A percentile compares a stretch with the other conserved stretches of the same genome.
phyloP scores from a whole-genome alignment of 2,113 vertebrate genomes.

The Glaucidium brasilianum region DNA sequence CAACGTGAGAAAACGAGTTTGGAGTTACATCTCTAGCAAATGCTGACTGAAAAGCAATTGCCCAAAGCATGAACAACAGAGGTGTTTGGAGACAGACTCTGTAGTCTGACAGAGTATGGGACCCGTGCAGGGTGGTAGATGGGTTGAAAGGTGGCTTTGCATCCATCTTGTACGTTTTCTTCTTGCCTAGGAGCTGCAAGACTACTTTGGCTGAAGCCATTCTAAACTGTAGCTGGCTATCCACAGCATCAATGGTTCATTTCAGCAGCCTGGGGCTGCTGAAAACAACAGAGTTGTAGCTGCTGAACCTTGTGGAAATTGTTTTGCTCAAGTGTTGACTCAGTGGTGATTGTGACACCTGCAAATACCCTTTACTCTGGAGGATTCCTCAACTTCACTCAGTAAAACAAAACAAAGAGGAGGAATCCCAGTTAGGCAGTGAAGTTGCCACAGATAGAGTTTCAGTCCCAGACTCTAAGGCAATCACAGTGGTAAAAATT shows the following conservation, averaged over 20 bases:
- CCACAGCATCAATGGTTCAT: neutral
- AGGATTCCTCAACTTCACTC: neutral
- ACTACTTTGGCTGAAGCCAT: neutral
- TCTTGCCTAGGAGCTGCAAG: neutral
- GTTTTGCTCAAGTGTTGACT: neutral
- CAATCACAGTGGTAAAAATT: neutral
- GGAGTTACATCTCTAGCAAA: neutral
- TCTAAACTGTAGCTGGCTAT: neutral
- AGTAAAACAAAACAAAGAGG: neutral
- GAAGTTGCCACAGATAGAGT: neutral
- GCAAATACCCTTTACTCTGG: neutral
- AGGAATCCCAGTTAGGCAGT: neutral
- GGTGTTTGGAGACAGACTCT: neutral
- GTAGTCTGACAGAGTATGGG: neutral
- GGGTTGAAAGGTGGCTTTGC: neutral
- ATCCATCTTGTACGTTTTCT: neutral
- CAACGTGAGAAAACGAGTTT: neutral
- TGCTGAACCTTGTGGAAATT: neutral
- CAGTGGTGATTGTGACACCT: neutral
- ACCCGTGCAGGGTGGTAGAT: neutral
- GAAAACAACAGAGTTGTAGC: neutral
- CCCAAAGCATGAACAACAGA: neutral
- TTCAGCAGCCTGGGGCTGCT: neutral
- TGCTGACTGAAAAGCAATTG: neutral
- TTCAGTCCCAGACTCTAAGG: neutral